These are phyloP conservation scores for Sebastes fasciatus DNA, from an alignment of 2,113 vertebrate genomes.

Conservation along the genomic window DNA sequence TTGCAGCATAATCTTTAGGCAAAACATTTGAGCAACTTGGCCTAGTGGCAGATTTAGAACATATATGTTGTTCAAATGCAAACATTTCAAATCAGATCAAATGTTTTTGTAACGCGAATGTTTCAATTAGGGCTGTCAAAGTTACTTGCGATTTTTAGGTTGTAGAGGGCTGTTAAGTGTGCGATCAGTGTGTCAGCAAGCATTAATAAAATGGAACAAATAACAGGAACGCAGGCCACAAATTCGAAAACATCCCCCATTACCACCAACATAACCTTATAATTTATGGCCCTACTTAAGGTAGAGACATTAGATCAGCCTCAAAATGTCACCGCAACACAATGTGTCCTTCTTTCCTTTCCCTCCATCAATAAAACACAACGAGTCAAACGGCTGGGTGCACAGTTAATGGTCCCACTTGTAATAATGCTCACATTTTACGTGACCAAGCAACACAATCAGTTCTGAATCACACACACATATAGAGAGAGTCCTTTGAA, in stretches of 20 bases:
- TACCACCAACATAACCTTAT: conserved; percentile 15
- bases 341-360: conserved; percentile 29
- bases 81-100: background rate
- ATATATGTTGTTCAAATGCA: background rate
- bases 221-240: conserved; percentile 1
- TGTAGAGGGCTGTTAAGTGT: background rate
- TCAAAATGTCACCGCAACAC: conserved; percentile 48
- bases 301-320: conserved; percentile 42
- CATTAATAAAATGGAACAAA: conserved; percentile 20
- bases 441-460: conserved; percentile 59
- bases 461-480: conserved; percentile 50
- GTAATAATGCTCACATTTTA: conserved; percentile 60
- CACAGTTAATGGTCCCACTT: conserved; percentile 64
- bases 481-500: conserved; percentile 57
- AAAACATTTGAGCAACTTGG: background rate
- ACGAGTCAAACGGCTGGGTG: conserved; percentile 54
- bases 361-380: conserved; percentile 56
- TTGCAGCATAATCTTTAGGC: background rate
- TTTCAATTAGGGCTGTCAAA: background rate
- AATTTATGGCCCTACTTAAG: conserved; percentile 27
- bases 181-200: background rate
- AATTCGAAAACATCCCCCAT: conserved; percentile 9
- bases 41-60: background rate
- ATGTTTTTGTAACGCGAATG: background rate
- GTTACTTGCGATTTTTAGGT: background rate